These are phyloP conservation scores for Echinometra lucunter DNA, from an alignment of 53 echinoderm and acorn worm genomes.

Conservation along the genomic window DNA sequence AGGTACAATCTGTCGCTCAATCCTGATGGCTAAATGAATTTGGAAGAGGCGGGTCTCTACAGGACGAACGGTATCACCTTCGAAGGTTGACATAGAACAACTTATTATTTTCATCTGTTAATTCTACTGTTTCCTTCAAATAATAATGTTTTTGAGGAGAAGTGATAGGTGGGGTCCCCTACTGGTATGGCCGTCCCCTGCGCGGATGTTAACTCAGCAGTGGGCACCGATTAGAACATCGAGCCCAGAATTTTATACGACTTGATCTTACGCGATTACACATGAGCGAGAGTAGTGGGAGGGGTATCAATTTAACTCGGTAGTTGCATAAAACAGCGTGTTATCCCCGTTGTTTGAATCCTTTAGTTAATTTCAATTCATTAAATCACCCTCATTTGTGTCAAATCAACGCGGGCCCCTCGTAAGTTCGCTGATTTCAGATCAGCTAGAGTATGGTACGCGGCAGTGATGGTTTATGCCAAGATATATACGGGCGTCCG, in stretches of 20 bases:
- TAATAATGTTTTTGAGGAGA: constrained; percentile 45
- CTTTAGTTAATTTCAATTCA: constrained; percentile 51
- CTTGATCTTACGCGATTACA: constrained; percentile 31
- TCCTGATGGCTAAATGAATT: background rate
- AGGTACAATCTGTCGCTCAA: background rate
- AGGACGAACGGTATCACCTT: constrained; percentile 23
- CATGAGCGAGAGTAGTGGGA: background rate
- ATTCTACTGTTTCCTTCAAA: constrained; percentile 31
- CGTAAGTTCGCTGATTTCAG: constrained; percentile 14
- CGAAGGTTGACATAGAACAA: constrained; percentile 41
- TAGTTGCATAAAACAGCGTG: constrained; percentile 47
- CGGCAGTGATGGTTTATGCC: background rate
- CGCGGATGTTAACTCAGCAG: constrained; percentile 6
- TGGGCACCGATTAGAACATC: background rate
- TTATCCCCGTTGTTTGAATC: constrained; percentile 38
- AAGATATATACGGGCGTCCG: background rate
- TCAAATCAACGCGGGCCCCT: background rate
- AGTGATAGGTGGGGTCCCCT: background rate
- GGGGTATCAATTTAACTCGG: constrained; percentile 40
- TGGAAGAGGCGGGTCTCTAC: background rate
- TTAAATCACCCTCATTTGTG: constrained; percentile 38
- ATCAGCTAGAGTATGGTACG: background rate
- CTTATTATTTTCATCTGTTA: constrained; percentile 44
- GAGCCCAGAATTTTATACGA: background rate
- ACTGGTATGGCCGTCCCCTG: background rate